phyloP scores from a whole-genome alignment of 2,113 vertebrate species.

The Chascanopsetta lugubris region DNA sequence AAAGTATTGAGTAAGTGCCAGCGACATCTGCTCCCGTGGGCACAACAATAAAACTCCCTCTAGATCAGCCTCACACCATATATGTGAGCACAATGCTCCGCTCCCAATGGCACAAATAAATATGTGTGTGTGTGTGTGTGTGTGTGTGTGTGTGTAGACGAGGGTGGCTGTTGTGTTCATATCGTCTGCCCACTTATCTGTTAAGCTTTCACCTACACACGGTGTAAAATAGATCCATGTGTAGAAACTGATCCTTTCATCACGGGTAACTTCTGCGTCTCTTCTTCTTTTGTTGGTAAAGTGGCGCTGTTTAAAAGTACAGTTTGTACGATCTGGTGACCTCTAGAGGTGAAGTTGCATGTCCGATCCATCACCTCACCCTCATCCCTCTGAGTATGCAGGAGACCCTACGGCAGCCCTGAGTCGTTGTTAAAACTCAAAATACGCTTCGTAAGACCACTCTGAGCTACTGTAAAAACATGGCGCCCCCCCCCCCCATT shows the following conservation, averaged over 20 bases:
- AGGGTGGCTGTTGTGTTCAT: conserved; percentile 27
- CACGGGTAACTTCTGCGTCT: not conserved
- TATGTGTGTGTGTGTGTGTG: conserved; percentile 48
- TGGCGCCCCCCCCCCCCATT: too few relatives aligned
- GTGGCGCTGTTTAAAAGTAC: not conserved
- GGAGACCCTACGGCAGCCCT: too few relatives aligned
- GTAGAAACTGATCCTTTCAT: not conserved
- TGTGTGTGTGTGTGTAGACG: conserved; percentile 43
- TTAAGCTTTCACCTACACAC: conserved; percentile 61
- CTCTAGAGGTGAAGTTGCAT: not conserved
- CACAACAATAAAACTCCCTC: conserved; percentile 79
- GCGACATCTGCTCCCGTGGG: conserved; percentile 84
- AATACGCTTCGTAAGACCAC: too few relatives aligned
- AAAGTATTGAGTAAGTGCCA: conserved; percentile 77
- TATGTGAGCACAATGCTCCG: conserved; percentile 63
- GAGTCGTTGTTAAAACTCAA: too few relatives aligned
- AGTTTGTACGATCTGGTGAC: not conserved
- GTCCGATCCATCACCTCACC: too few relatives aligned
- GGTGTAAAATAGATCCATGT: conserved; percentile 43
- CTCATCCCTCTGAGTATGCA: too few relatives aligned
- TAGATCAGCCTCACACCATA: conserved; percentile 71
- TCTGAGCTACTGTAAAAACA: too few relatives aligned
- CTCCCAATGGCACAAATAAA: conserved; percentile 56
- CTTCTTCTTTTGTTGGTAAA: not conserved
- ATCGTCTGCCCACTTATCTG: conserved; percentile 42